phyloP scores from a whole-genome alignment of 30 jellyfish, hydroid and myxozoan genomes.

The Haliclystus octoradiatus region DNA sequence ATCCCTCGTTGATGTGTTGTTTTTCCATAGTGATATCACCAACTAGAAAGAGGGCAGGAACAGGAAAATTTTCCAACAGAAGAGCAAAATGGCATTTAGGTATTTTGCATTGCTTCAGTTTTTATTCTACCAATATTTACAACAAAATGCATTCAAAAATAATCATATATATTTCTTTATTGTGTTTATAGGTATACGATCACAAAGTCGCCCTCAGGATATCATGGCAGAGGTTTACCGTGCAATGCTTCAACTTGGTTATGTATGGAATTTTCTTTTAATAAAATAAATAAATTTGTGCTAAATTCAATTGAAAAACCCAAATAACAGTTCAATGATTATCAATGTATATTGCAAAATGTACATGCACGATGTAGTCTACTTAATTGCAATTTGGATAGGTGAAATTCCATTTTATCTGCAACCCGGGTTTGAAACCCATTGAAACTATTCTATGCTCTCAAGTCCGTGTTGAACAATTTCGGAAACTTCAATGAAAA shows the following conservation, averaged over 20 bases:
- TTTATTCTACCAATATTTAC: not conserved
- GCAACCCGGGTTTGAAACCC: too few relatives aligned
- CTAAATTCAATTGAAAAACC: too few relatives aligned
- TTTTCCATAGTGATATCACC: slow-evolving; percentile 15
- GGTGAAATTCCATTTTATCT: too few relatives aligned
- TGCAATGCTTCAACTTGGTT: slow-evolving; percentile 77
- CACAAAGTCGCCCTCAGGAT: slow-evolving; percentile 85
- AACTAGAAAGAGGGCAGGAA: slow-evolving; percentile 27
- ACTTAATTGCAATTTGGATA: too few relatives aligned
- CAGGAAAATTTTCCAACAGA: slow-evolving; percentile 20
- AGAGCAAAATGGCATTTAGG: slow-evolving; percentile 92
- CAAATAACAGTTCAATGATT: too few relatives aligned
- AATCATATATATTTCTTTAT: not conserved
- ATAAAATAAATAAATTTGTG: too few relatives aligned
- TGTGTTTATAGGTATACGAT: slow-evolving; percentile 74
- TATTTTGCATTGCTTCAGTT: not conserved
- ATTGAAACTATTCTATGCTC: too few relatives aligned
- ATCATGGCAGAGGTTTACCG: slow-evolving; percentile 82
- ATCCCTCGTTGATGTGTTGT: too few relatives aligned
- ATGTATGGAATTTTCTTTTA: slow-evolving; percentile 21
- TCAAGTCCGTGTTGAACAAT: too few relatives aligned
- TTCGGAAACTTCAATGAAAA: too few relatives aligned
- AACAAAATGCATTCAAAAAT: not conserved
- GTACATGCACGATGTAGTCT: too few relatives aligned
- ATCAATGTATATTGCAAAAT: too few relatives aligned